These are phyloP conservation scores for Euglossa dilemma DNA, from an alignment of 1,140 invertebrate species.

Conservation along the genomic window DNA sequence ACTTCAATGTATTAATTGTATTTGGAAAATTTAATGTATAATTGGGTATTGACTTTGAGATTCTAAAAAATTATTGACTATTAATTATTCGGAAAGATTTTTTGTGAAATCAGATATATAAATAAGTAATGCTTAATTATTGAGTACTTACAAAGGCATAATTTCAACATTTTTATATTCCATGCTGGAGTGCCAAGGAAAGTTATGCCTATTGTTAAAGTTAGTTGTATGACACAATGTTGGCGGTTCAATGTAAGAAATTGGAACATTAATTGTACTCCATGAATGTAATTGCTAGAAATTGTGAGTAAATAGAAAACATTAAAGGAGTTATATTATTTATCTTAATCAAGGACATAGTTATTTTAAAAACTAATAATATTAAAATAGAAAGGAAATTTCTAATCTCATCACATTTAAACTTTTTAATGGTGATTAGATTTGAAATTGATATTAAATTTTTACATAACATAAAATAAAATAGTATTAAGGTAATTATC, in stretches of 20 bases:
- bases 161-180: slow-evolving; percentile 89
- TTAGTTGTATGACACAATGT: slow-evolving; percentile 67
- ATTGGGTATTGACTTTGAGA: slow-evolving; percentile 68
- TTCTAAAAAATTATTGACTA: slow-evolving; percentile 53
- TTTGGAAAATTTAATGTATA: slow-evolving; percentile 66
- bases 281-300: slow-evolving; percentile 85
- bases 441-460: not conserved
- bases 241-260: slow-evolving; percentile 72
- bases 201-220: slow-evolving; percentile 70
- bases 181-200: slow-evolving; percentile 89
- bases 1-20: slow-evolving; percentile 88
- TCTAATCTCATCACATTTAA: not conserved
- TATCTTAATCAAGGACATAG: not conserved
- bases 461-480: not conserved
- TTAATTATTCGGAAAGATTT: slow-evolving; percentile 18
- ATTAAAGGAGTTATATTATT: not conserved
- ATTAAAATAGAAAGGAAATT: not conserved
- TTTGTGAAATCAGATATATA: not conserved
- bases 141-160: slow-evolving; percentile 85
- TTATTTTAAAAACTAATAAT: not conserved
- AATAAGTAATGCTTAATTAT: slow-evolving; percentile 12
- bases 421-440: not conserved
- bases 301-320: slow-evolving; percentile 42
- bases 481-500: not conserved
- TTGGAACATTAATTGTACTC: slow-evolving; percentile 80